Evolutionary conservation across 1,140 invertebrate genomes (phyloP), one percentile per base, ranked within the genome.

Genomic region (Parasteatoda tepidariorum): DNA sequence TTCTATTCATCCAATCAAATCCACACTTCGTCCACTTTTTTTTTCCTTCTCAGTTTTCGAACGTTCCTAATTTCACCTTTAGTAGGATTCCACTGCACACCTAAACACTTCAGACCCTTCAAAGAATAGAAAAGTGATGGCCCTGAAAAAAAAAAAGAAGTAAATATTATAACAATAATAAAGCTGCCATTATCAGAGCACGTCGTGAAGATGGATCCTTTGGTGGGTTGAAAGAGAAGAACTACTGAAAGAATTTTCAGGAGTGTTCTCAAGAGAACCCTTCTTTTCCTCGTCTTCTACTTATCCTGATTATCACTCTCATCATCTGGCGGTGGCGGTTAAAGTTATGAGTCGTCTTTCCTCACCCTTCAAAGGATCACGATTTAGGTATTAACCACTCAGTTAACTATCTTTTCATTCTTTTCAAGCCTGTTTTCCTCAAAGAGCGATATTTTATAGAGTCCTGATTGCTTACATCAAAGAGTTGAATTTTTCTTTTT

Each of bases 241-340:
- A 28, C 41, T 28, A 26, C 15, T 74, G 55, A 74, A 59, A 74
- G 71, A 74, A 74, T 74, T 74, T 74, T 18, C n/a, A 18, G 54
- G 34, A 61, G 61, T 59, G 33, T 33, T 74, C 71, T 18, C 9
- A 64, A 18, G 55, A 76, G 73, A 24, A 55, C 57, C 38, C 59
- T 76, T 62, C 71, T 48, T 48, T 48, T 38, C 54, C 48, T 26
- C 24, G 24, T 28, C 33, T 15, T 34, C 24, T 59, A 31, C 71
- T 74, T 55, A 59, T 61, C 30, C 55, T 76, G 73, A 64, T 76
- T 76, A 76, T 76, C 30, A 76, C n/a, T n/a, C n/a, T 76, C 34
- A 76, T 76, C 73, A 76, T 62, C 73, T 76, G 73, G 57, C 28
- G 59, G 11, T 76, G 73, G 59, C 73, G 73, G 73, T 48, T 76